These are phyloP conservation scores for Bombus waltoni DNA, from an alignment of 1,140 invertebrate species.

Conservation along the genomic window DNA sequence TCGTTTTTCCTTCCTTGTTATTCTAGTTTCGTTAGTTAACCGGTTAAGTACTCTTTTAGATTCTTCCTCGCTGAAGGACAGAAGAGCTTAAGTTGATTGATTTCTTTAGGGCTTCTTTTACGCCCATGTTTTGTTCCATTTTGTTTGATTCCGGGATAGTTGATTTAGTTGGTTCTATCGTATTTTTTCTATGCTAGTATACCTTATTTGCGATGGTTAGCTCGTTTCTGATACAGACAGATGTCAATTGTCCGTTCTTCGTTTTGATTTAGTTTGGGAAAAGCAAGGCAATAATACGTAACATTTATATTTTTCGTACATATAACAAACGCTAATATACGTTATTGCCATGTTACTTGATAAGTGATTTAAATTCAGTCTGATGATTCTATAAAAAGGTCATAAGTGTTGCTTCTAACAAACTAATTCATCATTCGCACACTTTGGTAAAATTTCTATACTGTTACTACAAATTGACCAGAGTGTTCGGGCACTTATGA, in stretches of 20 bases:
- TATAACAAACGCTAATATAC: neutral
- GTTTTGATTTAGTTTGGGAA: neutral
- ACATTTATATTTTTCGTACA: neutral
- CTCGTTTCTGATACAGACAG: neutral
- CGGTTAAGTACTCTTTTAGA: neutral
- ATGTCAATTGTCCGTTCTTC: neutral
- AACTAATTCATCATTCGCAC: neutral
- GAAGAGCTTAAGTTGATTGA: neutral
- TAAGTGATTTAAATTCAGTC: neutral
- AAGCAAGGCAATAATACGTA: too few species aligned
- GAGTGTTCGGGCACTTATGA: neutral
- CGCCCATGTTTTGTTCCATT: neutral
- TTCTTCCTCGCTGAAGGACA: too few species aligned
- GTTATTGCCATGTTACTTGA: neutral
- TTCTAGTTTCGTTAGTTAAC: constrained; percentile 31
- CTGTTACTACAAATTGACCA: neutral
- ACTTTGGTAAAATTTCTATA: neutral
- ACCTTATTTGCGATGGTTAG: too few species aligned
- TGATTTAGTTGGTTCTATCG: neutral
- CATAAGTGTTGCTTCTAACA: neutral
- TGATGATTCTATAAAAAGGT: neutral
- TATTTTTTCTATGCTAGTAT: too few species aligned
- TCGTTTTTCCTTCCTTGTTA: constrained; percentile 31
- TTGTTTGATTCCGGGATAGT: neutral
- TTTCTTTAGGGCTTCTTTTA: neutral